Conservation (phyloP, 2,888 invertebrate genomes). For the Hydriomena furcata region DNA sequence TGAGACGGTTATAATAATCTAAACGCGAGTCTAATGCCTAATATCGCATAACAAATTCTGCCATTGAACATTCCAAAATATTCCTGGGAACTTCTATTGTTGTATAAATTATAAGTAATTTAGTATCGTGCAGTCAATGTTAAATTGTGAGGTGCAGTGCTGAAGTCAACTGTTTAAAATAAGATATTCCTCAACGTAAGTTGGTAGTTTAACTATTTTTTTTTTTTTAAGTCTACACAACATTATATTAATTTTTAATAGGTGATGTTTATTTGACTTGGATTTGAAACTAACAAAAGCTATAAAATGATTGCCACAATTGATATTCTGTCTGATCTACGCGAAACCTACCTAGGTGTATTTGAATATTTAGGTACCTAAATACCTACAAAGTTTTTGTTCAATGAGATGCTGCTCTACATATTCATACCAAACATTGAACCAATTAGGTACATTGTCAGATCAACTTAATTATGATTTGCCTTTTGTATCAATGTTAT, state of each 20-base stretch:
- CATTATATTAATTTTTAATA: too few relatives aligned
- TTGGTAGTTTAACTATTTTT: neutral
- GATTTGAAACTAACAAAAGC: too few relatives aligned
- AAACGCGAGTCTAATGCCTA: conserved; percentile 1
- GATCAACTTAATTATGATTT: too few relatives aligned
- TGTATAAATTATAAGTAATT: conserved; percentile 4
- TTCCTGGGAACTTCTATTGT: conserved; percentile 21
- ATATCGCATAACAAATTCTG: conserved; percentile 13
- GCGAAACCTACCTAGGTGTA: too few relatives aligned
- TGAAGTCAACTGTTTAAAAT: neutral
- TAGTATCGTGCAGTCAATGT: conserved; percentile 6
- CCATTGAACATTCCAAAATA: conserved; percentile 8
- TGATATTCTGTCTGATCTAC: too few relatives aligned
- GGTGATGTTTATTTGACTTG: too few relatives aligned
- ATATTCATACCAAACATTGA: neutral
- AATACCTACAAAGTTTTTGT: neutral
- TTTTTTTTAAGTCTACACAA: too few relatives aligned
- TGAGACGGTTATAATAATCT: conserved; percentile 1
- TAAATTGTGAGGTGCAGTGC: neutral
- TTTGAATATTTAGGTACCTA: too few relatives aligned
- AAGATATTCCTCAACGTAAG: neutral
- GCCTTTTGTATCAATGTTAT: too few relatives aligned
- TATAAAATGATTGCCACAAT: too few relatives aligned
- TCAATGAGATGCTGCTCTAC: conserved; percentile 5
- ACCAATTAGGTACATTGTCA: too few relatives aligned